A percentile compares a stretch with the other conserved stretches of the same genome.
Evolutionary conservation across 2,888 invertebrate species (phyloP).

Genomic region (Pyrrhosoma nymphula): DNA sequence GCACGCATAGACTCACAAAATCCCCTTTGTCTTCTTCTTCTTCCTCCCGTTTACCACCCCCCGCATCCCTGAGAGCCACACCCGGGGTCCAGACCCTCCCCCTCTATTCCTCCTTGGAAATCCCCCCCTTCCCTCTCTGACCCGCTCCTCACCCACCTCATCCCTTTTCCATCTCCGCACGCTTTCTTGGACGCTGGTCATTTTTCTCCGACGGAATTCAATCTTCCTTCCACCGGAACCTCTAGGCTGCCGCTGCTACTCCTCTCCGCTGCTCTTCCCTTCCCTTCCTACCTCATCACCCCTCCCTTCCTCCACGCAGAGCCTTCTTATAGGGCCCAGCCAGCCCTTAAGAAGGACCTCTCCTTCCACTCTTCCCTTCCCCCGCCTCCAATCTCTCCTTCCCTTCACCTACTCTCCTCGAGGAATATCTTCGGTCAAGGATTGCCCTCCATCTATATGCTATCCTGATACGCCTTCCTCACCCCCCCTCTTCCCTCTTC

Average conservation of each 20-base stretch:
- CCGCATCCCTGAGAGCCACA: not conserved
- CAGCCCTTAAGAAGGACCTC: slow-evolving; percentile 16
- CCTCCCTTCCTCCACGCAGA: not conserved
- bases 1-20: slow-evolving; percentile 41
- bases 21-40: slow-evolving; percentile 46
- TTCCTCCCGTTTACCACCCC: not conserved
- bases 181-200: slow-evolving; percentile 63
- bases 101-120: not conserved
- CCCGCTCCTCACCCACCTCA: not conserved
- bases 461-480: not conserved
- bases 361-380: not conserved
- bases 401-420: slow-evolving; percentile 43
- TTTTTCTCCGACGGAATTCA: slow-evolving; percentile 67
- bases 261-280: not conserved
- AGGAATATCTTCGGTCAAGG: slow-evolving; percentile 65
- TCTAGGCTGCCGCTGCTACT: not conserved
- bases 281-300: not conserved
- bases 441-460: slow-evolving; percentile 63
- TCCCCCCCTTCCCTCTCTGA: not conserved
- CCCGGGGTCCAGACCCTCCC: not conserved
- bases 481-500: not conserved
- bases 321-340: slow-evolving; percentile 16
- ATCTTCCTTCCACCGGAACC: slow-evolving; percentile 65
- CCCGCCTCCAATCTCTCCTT: not conserved
- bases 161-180: slow-evolving; percentile 53